Conservation (phyloP, 2,888 invertebrate species). For the Cheilosia pagana region DNA sequence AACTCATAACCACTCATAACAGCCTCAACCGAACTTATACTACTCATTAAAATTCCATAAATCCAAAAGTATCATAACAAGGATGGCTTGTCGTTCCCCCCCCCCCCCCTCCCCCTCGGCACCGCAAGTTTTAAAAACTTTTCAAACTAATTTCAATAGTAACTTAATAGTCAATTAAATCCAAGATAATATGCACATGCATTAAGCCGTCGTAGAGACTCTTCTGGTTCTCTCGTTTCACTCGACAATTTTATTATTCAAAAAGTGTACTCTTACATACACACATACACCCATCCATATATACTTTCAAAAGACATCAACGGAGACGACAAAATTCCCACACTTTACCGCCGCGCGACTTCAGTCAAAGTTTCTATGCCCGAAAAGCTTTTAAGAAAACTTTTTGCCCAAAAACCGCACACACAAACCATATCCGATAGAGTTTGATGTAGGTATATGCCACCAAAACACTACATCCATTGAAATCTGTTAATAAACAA, state of each 20-base stretch:
- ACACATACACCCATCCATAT: not conserved
- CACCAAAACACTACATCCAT: constrained; percentile 68
- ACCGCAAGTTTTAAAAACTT: constrained; percentile 63
- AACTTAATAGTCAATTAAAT: constrained; percentile 75
- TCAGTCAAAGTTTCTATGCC: constrained; percentile 31
- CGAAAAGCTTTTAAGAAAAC: constrained; percentile 70
- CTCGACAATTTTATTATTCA: constrained; percentile 64
- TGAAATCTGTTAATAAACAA: constrained; percentile 75
- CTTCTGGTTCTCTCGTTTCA: constrained; percentile 5
- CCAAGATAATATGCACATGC: constrained; percentile 68
- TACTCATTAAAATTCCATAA: constrained; percentile 43
- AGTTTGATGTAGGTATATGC: constrained; percentile 73
- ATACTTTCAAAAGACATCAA: constrained; percentile 40
- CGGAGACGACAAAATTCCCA: constrained; percentile 36
- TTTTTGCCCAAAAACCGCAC: constrained; percentile 39
- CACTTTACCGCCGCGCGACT: constrained; percentile 37
- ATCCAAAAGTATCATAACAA: constrained; percentile 31
- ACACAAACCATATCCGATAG: constrained; percentile 74
- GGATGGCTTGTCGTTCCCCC: not conserved
- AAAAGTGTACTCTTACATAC: constrained; percentile 43
- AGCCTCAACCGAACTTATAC: constrained; percentile 15
- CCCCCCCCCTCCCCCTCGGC: not conserved
- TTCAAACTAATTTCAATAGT: constrained; percentile 67
- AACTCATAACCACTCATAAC: constrained; percentile 11
- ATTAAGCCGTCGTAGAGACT: constrained; percentile 56